Conservation (phyloP, 1,140 invertebrate genomes). For the Nixonia krombeini region DNA sequence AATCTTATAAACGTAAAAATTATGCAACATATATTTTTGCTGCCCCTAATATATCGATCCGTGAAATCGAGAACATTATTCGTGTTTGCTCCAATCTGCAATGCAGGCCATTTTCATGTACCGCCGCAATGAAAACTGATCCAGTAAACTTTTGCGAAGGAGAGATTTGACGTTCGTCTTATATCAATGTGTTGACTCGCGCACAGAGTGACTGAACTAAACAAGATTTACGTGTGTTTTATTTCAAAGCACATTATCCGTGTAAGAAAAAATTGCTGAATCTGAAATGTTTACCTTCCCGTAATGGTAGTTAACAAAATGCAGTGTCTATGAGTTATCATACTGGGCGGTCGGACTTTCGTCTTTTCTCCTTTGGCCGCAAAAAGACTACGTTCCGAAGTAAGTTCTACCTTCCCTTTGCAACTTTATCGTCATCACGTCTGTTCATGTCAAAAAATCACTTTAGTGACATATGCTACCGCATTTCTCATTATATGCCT, state of each 20-base stretch:
- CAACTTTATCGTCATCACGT: no score
- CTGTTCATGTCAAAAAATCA: no score
- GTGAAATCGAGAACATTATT: no score
- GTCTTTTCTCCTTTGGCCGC: conserved; percentile 26
- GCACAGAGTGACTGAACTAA: neutral
- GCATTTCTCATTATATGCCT: no score
- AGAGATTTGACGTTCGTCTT: neutral
- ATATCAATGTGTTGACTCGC: conserved; percentile 2
- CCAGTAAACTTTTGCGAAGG: conserved; percentile 12
- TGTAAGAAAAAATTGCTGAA: neutral
- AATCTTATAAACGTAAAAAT: no score
- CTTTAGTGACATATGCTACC: neutral
- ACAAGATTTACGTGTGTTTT: no score
- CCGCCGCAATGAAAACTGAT: conserved; percentile 50
- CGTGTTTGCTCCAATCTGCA: no score
- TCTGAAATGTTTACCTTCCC: conserved; percentile 7
- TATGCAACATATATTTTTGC: no score
- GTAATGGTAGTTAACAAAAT: conserved; percentile 11
- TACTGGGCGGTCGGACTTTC: conserved; percentile 27
- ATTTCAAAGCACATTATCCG: neutral
- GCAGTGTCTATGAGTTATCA: conserved; percentile 33
- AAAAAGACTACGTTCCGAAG: conserved; percentile 21
- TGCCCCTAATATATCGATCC: no score
- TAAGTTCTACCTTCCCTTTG: conserved; percentile 33
- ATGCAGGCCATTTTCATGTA: conserved; percentile 34